These are phyloP conservation scores for Portunus trituberculatus DNA, from an alignment of 1,140 invertebrate species.

Conservation along the genomic window DNA sequence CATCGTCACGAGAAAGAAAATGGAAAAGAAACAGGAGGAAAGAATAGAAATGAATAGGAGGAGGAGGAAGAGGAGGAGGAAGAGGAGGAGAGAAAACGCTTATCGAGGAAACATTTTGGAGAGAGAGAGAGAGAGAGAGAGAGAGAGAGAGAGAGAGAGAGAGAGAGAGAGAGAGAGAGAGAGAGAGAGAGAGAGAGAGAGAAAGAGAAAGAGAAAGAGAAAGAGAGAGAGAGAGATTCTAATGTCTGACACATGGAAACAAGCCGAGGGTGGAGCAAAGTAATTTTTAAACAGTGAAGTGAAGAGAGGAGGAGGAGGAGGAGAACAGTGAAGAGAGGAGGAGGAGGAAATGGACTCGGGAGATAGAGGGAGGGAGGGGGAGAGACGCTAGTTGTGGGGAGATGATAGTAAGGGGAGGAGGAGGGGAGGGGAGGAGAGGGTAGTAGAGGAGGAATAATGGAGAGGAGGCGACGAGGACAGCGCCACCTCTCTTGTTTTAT, in stretches of 20 bases:
- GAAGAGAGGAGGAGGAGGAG: too few species aligned
- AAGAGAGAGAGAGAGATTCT: neutral
- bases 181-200: neutral
- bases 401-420: neutral
- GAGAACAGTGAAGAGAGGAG: neutral
- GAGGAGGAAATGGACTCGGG: neutral
- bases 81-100: too few species aligned
- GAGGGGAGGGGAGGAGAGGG: neutral
- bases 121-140: conserved; percentile 25
- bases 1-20: neutral
- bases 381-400: too few species aligned
- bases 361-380: conserved; percentile 4
- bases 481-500: too few species aligned
- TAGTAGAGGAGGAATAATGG: too few species aligned
- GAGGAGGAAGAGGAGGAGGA: neutral
- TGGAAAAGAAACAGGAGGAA: neutral
- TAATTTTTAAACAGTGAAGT: too few species aligned
- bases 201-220: too few species aligned
- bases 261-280: too few species aligned
- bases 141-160: neutral
- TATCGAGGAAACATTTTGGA: too few species aligned
- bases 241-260: neutral
- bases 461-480: too few species aligned
- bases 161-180: conserved; percentile 48
- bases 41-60: neutral